A percentile compares a stretch with the other conserved stretches of the same genome.
Evolutionary conservation across 2,888 invertebrate species (phyloP).

Genomic region (Hedya salicella): DNA sequence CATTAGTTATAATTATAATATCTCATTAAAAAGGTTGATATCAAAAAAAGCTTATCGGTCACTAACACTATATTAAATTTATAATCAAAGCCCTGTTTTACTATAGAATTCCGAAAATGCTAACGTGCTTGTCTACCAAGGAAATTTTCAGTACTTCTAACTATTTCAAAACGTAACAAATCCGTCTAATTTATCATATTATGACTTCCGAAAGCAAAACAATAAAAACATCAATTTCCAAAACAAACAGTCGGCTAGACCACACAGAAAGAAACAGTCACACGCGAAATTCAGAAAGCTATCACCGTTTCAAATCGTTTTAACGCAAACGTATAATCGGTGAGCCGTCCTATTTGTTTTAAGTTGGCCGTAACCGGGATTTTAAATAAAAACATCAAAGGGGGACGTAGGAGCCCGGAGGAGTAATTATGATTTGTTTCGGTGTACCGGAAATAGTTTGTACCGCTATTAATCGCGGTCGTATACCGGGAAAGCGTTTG

Average conservation of each 20-base stretch:
- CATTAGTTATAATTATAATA: too few species aligned
- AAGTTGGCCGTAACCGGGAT: conserved; percentile 81
- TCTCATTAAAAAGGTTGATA: too few species aligned
- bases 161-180: conserved; percentile 1
- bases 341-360: conserved; percentile 83
- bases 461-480: conserved; percentile 77
- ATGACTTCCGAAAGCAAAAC: conserved; percentile 29
- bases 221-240: conserved; percentile 33
- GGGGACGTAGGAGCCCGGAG: conserved; percentile 78
- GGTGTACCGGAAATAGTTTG: conserved; percentile 83
- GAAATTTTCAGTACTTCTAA: not conserved
- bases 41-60: too few species aligned
- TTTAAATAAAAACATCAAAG: conserved; percentile 84
- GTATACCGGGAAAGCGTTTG: conserved; percentile 72
- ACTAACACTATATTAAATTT: too few species aligned
- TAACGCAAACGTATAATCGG: conserved; percentile 83
- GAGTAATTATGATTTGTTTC: conserved; percentile 83
- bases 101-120: not conserved
- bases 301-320: conserved; percentile 82
- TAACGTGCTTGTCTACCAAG: not conserved
- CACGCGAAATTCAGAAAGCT: conserved; percentile 76
- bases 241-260: conserved; percentile 56
- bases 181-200: conserved; percentile 11
- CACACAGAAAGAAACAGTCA: conserved; percentile 74
- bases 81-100: too few species aligned